Conservation (phyloP, 2,888 invertebrate species). For the Euplagia quadripunctaria region DNA sequence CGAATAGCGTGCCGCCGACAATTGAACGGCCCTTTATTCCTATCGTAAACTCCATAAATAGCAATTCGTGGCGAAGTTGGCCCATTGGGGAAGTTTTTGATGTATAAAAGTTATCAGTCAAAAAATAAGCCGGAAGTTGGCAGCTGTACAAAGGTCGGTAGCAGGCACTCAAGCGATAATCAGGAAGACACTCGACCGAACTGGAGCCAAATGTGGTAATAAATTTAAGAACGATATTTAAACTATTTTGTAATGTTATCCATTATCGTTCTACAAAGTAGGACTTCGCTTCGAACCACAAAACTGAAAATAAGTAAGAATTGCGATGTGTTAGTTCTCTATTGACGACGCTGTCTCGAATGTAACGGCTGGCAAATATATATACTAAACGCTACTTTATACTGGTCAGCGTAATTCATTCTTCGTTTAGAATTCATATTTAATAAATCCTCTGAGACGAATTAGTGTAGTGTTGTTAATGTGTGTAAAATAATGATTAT, state of each 20-base stretch:
- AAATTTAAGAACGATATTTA: slow-evolving; percentile 54
- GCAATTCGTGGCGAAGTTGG: slow-evolving; percentile 44
- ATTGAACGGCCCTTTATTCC: slow-evolving; percentile 53
- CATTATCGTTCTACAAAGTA: slow-evolving; percentile 2
- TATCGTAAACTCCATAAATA: slow-evolving; percentile 57
- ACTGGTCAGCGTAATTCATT: too few relatives aligned
- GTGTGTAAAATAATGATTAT: too few relatives aligned
- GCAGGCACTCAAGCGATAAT: slow-evolving; percentile 66
- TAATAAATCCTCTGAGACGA: not conserved
- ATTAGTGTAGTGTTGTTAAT: too few relatives aligned
- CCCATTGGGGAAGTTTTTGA: slow-evolving; percentile 42
- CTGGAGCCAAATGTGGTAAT: slow-evolving; percentile 69
- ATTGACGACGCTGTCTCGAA: too few relatives aligned
- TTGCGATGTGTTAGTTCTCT: too few relatives aligned
- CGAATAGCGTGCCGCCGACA: slow-evolving; percentile 56
- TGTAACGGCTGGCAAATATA: too few relatives aligned
- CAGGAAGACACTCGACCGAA: slow-evolving; percentile 57
- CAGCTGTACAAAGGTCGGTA: slow-evolving; percentile 61
- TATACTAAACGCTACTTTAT: too few relatives aligned
- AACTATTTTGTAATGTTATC: slow-evolving; percentile 32
- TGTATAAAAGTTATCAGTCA: slow-evolving; percentile 51
- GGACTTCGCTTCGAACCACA: not conserved
- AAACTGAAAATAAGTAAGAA: too few relatives aligned
- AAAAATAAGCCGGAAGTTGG: slow-evolving; percentile 60
- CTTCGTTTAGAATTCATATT: too few relatives aligned